Base-by-base conservation (phyloP, 2,888 invertebrate species). In the Desoria tigrina region DNA sequence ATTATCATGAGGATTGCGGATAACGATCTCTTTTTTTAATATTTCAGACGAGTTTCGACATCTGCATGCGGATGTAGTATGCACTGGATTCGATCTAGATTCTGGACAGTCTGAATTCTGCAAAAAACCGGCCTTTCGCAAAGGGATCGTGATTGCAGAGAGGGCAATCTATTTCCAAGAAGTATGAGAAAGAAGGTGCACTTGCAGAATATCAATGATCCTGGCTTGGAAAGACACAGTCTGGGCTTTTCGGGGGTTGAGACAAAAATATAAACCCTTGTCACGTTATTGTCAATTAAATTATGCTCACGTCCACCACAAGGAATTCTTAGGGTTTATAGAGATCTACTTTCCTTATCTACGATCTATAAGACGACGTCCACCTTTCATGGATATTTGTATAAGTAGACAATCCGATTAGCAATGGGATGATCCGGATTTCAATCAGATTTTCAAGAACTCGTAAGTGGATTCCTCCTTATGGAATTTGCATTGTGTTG, bases 221-320 rank as follows among this genome's bases (percentile, higher is more conserved):
- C 24, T 24, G 24, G 21, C n/a, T 45, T 45, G n/a, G 45, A 3
- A 26, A 24, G 24, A 26, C 7, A 3, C 26, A 9, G 26, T 26
- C 23, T 21, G 51, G 7, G 23, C 26, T 51, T 45, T 21, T 45
- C 16, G 45, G 45, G 39, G 45, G 45, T 16, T 45, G 45, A 45
- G 45, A 45, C 45, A 45, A 21, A n/a, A n/a, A 51, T 51, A 26
- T 18, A 26, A 65, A 68, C 65, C 65, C 68, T 68, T 65, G 68
- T 68, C 68, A 68, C 68, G 68, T 68, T 68, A 68, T 63, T 60
- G 65, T 63, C 68, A 68, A 68, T 68, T 63, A 60, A 65, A 68
- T 68, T 65, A 65, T 62, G 62, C 62, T 65, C 68, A 68, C 68
- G 68, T 65, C 54, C 65, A 55, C 65, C 57, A 24, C 56, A 65